Evolutionary conservation across 1,140 invertebrate genomes (phyloP).

Genomic region (Chrysopa pallens): DNA sequence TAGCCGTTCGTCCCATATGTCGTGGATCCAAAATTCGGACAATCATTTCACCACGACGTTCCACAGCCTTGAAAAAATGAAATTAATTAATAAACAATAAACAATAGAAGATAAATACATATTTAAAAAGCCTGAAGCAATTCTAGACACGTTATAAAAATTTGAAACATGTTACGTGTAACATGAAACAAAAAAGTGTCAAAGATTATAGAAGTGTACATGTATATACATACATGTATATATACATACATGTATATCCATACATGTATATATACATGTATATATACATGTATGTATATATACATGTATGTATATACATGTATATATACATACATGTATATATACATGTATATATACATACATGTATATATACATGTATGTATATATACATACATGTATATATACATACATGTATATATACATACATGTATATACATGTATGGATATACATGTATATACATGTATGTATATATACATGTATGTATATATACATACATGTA

Average conservation of each 20-base stretch:
- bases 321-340: neutral
- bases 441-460: neutral
- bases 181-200: no score
- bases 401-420: neutral
- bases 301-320: neutral
- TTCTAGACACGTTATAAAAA: no score
- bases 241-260: no score
- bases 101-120: no score
- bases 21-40: conserved; percentile 74
- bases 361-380: no score
- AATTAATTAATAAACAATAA: neutral
- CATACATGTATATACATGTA: neutral
- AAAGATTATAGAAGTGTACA: no score
- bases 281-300: neutral
- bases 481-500: neutral
- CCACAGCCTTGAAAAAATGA: conserved; percentile 44
- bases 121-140: no score
- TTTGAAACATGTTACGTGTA: no score
- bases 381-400: neutral
- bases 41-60: conserved; percentile 84
- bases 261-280: no score
- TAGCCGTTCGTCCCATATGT: conserved; percentile 63
- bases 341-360: no score
- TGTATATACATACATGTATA: no score
- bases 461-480: neutral